phyloP scores from a whole-genome alignment of 1,140 invertebrate species.

The Scaptomyza pallida region DNA sequence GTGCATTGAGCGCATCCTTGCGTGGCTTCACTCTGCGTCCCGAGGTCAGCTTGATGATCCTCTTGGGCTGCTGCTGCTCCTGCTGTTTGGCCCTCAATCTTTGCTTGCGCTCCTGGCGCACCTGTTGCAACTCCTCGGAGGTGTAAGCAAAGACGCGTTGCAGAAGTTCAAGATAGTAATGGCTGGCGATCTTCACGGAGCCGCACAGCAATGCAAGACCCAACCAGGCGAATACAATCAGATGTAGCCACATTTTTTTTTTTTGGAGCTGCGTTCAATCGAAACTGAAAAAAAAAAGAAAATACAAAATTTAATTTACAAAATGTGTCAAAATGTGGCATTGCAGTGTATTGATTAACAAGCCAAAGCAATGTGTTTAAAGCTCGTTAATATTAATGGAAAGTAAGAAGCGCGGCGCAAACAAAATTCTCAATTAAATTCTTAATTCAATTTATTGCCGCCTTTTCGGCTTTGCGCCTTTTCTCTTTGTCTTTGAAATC shows the following conservation, averaged over 20 bases:
- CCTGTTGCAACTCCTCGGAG: constrained; percentile 10
- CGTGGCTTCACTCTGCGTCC: background rate
- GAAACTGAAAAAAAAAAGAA: background rate
- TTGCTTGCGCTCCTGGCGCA: background rate
- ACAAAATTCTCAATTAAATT: constrained; percentile 68
- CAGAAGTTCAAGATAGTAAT: constrained; percentile 33
- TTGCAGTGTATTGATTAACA: background rate
- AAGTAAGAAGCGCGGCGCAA: constrained; percentile 9
- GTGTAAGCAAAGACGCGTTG: constrained; percentile 42
- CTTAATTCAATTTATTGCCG: constrained; percentile 71
- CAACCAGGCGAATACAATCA: constrained; percentile 5
- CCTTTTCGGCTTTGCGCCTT: constrained; percentile 49
- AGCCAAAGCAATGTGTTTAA: too few relatives aligned
- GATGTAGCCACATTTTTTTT: constrained; percentile 16
- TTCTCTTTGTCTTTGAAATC: constrained; percentile 22
- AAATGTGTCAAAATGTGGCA: background rate
- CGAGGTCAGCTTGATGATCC: background rate
- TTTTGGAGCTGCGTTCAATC: background rate
- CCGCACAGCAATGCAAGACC: constrained; percentile 17
- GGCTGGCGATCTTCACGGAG: constrained; percentile 1
- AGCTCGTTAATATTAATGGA: constrained; percentile 23
- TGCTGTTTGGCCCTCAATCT: background rate
- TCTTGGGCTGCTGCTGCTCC: background rate
- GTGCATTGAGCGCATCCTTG: constrained; percentile 9
- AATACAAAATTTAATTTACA: too few relatives aligned